Evolutionary conservation across 1,140 invertebrate genomes (phyloP).

Genomic region (Papilio glaucus): DNA sequence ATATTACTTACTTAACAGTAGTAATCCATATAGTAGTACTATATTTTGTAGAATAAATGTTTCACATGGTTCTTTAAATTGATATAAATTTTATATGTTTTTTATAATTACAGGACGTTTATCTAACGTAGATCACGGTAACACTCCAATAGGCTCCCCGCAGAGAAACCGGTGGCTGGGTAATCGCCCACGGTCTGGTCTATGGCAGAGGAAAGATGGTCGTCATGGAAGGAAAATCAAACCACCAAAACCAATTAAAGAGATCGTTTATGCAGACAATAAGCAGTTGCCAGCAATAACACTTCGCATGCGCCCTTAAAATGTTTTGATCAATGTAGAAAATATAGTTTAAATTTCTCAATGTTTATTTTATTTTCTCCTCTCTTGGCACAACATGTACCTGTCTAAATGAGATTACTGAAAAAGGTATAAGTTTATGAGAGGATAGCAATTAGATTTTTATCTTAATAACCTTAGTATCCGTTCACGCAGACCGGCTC

Average conservation of each 20-base stretch:
- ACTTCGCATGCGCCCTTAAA: slow-evolving; percentile 62
- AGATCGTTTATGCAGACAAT: slow-evolving; percentile 48
- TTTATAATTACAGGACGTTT: slow-evolving; percentile 86
- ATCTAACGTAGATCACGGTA: slow-evolving; percentile 91
- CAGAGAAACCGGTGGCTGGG: slow-evolving; percentile 93
- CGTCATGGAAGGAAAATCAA: slow-evolving; percentile 94
- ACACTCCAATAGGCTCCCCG: slow-evolving; percentile 92
- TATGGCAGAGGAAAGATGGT: slow-evolving; percentile 96
- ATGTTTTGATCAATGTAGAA: slow-evolving; percentile 14
- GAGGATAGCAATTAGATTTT: too few species aligned
- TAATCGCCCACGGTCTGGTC: slow-evolving; percentile 94
- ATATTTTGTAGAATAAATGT: too few species aligned
- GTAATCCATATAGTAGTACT: not conserved
- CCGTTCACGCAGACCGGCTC: too few species aligned
- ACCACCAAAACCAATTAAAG: slow-evolving; percentile 77
- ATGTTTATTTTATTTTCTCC: slow-evolving; percentile 7
- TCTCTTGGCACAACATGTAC: not conserved
- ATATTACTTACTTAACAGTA: too few species aligned
- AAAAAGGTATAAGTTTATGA: not conserved
- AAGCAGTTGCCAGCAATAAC: slow-evolving; percentile 48
- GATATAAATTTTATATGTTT: too few species aligned
- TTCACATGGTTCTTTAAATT: too few species aligned
- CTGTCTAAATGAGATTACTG: not conserved
- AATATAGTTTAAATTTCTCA: slow-evolving; percentile 22
- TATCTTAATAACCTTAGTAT: too few species aligned